Percentiles rank a stretch among this genome's conserved stretches.
Conservation (phyloP, 2,888 invertebrate species). For the Heliconius charithonia region DNA sequence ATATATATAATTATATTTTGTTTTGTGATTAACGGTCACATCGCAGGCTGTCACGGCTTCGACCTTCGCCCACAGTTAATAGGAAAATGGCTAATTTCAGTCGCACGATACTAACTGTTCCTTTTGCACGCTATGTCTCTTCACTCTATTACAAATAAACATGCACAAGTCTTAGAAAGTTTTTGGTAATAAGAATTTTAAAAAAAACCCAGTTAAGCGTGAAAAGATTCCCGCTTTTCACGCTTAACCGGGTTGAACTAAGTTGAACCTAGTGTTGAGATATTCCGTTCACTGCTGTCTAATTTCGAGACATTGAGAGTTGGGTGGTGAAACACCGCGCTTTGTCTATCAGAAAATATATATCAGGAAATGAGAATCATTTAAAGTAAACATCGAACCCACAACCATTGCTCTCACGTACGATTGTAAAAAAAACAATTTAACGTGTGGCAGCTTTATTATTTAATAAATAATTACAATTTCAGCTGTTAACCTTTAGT, state of each 20-base stretch:
- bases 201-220: no score
- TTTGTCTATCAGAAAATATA: no score
- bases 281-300: no score
- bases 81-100: constrained; percentile 65
- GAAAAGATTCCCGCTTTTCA: neutral
- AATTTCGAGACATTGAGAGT: no score
- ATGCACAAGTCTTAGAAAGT: constrained; percentile 46
- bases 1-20: neutral
- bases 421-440: neutral
- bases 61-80: constrained; percentile 67
- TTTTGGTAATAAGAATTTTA: no score
- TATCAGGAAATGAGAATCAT: no score
- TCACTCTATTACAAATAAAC: constrained; percentile 55
- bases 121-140: constrained; percentile 63
- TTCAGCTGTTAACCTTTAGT: neutral
- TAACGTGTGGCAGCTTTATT: neutral
- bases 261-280: no score
- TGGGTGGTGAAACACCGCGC: no score
- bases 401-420: no score
- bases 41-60: constrained; percentile 68
- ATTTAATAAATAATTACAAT: neutral
- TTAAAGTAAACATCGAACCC: no score
- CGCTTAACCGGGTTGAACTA: no score
- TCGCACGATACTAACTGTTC: constrained; percentile 56
- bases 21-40: constrained; percentile 50